Percentiles rank a stretch among this genome's conserved stretches.
phyloP scores from a whole-genome alignment of 2,888 invertebrate species.

The Sinohyriopsis cumingii region DNA sequence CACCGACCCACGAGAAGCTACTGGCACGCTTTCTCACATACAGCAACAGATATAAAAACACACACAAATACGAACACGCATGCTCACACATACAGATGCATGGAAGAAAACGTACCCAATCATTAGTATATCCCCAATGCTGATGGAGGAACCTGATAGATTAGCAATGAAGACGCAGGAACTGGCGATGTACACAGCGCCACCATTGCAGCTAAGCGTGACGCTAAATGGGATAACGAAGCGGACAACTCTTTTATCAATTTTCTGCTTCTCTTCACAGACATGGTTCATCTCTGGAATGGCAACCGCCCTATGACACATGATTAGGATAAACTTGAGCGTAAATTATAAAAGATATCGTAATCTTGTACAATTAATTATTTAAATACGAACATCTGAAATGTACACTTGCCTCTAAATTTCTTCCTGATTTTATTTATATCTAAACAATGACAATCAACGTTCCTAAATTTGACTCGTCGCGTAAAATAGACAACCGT shows the following conservation, averaged over 20 bases:
- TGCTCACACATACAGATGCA: not conserved
- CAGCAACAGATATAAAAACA: not conserved
- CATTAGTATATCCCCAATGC: slow-evolving; percentile 39
- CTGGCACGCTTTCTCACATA: too few species aligned
- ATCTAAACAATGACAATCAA: too few species aligned
- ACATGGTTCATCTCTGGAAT: slow-evolving; percentile 62
- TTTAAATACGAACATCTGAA: too few species aligned
- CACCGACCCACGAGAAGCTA: too few species aligned
- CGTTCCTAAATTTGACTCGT: too few species aligned
- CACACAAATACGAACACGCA: not conserved
- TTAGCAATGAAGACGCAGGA: slow-evolving; percentile 58
- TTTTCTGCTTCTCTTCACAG: slow-evolving; percentile 52
- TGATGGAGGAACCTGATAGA: slow-evolving; percentile 35
- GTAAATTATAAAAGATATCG: too few species aligned
- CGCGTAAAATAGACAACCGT: too few species aligned
- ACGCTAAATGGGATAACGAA: slow-evolving; percentile 63
- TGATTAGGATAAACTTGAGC: not conserved
- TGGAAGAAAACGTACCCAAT: slow-evolving; percentile 50
- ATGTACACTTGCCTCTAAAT: too few species aligned
- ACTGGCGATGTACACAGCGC: slow-evolving; percentile 58
- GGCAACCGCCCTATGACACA: slow-evolving; percentile 54
- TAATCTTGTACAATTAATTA: too few species aligned
- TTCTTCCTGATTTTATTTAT: too few species aligned
- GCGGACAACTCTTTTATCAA: slow-evolving; percentile 54
- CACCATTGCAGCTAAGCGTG: slow-evolving; percentile 64